Conservation (phyloP, 2,113 vertebrate genomes). For the Callithrix jacchus region DNA sequence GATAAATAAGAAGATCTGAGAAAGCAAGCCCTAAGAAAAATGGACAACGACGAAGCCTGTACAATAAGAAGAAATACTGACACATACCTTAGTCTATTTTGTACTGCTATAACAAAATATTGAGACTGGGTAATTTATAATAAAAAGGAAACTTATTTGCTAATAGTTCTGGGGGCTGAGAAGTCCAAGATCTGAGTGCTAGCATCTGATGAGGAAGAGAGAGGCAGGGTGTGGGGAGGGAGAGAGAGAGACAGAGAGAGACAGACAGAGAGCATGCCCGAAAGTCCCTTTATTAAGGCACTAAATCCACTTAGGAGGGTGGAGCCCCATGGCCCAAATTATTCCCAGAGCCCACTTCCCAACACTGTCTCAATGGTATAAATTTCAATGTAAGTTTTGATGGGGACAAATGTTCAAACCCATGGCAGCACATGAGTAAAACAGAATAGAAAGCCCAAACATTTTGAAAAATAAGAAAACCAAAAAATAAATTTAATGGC, state of each 20-base stretch:
- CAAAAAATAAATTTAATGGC: background rate
- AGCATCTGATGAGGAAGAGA: background rate
- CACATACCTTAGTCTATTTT: background rate
- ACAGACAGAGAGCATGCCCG: background rate
- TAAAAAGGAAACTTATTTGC: background rate
- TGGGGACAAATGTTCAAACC: background rate
- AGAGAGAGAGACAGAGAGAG: background rate
- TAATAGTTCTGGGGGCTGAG: background rate
- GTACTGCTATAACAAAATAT: background rate
- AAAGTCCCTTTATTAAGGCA: background rate
- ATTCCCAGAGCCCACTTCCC: background rate
- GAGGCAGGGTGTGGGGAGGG: background rate
- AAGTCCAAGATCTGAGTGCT: background rate
- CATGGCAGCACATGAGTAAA: background rate
- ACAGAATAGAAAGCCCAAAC: background rate
- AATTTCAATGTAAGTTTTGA: background rate
- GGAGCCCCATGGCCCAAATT: background rate
- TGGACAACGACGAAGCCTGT: background rate
- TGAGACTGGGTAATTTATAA: background rate
- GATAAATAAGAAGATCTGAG: background rate
- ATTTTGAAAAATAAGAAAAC: no score
- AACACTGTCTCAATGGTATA: background rate
- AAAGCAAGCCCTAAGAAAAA: background rate
- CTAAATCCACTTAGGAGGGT: background rate
- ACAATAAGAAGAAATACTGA: background rate